These are phyloP conservation scores for Zoanthus sansibaricus DNA, from an alignment of 92 coral and sea anemone species.

Conservation along the genomic window DNA sequence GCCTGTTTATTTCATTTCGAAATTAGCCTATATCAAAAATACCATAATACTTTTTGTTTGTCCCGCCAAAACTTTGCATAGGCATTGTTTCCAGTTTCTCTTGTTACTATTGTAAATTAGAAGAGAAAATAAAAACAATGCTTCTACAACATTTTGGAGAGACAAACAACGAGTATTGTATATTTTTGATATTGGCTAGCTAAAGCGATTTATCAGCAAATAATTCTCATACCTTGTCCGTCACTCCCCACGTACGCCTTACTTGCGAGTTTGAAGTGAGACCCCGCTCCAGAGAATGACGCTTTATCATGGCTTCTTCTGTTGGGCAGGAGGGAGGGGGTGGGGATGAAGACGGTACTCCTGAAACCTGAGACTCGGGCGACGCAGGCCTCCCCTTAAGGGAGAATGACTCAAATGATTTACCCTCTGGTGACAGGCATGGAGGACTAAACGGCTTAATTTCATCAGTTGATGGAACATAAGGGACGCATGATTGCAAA, in stretches of 20 bases:
- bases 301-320: slow-evolving; percentile 56
- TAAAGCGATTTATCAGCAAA: not conserved
- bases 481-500: slow-evolving; percentile 20
- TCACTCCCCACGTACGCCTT: slow-evolving; percentile 89
- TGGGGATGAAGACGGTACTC: slow-evolving; percentile 73
- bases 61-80: too few species aligned
- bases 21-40: too few species aligned
- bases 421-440: slow-evolving; percentile 41
- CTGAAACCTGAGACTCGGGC: slow-evolving; percentile 78
- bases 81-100: too few species aligned
- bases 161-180: too few species aligned
- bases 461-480: slow-evolving; percentile 25
- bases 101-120: too few species aligned
- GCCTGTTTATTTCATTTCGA: not conserved
- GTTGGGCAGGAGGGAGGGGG: slow-evolving; percentile 88
- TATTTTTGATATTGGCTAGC: too few species aligned
- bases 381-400: slow-evolving; percentile 71
- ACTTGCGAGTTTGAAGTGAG: slow-evolving; percentile 61
- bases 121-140: too few species aligned
- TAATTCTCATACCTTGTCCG: slow-evolving; percentile 72
- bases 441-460: slow-evolving; percentile 67
- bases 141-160: too few species aligned
- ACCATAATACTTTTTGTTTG: too few species aligned
- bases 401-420: slow-evolving; percentile 3
- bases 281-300: slow-evolving; percentile 60